These are phyloP conservation scores for Avahi laniger DNA, from an alignment of 2,797 vertebrate species.

Conservation along the genomic window DNA sequence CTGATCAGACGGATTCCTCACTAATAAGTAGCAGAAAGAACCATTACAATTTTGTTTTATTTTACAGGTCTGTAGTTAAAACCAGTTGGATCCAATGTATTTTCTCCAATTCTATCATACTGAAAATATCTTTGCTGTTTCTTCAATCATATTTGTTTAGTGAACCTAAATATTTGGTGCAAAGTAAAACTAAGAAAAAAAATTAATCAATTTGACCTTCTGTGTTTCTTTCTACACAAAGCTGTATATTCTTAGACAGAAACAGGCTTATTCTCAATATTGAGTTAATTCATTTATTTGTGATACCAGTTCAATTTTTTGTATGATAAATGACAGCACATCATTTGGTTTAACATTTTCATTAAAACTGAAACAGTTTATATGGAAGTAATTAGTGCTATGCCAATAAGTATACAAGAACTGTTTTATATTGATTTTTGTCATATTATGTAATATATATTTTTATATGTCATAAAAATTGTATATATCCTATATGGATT, in stretches of 20 bases:
- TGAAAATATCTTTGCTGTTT: constrained; percentile 62
- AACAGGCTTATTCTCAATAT: not conserved
- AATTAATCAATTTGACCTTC: constrained; percentile 33
- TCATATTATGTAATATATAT: not conserved
- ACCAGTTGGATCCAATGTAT: constrained; percentile 63
- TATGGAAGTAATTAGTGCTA: not conserved
- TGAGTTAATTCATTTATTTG: not conserved
- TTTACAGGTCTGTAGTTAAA: constrained; percentile 44
- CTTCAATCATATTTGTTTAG: constrained; percentile 33
- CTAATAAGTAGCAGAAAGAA: constrained; percentile 57
- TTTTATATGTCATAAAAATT: not conserved
- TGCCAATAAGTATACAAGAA: not conserved
- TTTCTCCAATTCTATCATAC: constrained; percentile 44
- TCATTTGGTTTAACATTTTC: not conserved
- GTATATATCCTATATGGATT: no score
- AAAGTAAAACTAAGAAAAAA: constrained; percentile 48
- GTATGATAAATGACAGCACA: not conserved
- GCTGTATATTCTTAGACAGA: not conserved
- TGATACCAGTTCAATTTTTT: not conserved
- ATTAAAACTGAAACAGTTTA: not conserved
- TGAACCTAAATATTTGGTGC: constrained; percentile 33
- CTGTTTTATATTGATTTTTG: not conserved
- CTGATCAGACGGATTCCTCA: constrained; percentile 32
- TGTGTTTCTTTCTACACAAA: not conserved
- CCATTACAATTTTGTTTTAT: constrained; percentile 13